Conservation (phyloP, 1,140 invertebrate genomes). For the Chironomus tepperi region DNA sequence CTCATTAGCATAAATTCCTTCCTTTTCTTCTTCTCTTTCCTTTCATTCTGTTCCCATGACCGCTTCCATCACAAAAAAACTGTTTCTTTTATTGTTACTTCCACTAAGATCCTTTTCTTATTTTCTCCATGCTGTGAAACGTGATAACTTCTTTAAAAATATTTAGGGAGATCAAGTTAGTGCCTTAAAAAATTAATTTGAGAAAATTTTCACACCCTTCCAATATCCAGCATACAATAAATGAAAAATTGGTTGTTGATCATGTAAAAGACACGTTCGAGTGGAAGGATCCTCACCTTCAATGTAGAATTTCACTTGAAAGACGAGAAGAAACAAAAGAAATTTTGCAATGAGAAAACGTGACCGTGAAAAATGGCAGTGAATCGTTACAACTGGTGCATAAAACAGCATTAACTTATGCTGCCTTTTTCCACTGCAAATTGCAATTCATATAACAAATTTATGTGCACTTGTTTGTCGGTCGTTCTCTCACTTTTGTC, state of each 20-base stretch:
- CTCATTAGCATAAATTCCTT: conserved; percentile 1
- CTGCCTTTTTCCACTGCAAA: not conserved
- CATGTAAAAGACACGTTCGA: not conserved
- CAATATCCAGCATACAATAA: not conserved
- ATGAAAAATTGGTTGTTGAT: not conserved
- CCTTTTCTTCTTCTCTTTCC: not conserved
- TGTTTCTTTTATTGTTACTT: conserved; percentile 4
- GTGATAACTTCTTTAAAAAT: not conserved
- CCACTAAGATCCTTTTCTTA: not conserved
- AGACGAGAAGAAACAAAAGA: not conserved
- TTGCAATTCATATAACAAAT: conserved; percentile 21
- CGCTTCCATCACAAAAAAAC: not conserved
- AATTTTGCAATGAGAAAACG: conserved; percentile 2
- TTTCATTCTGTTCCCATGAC: not conserved
- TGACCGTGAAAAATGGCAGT: conserved; percentile 22
- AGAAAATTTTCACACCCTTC: too few relatives aligned
- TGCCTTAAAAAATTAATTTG: too few relatives aligned
- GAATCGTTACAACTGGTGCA: not conserved
- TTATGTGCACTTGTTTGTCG: conserved; percentile 12
- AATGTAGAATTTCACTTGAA: not conserved
- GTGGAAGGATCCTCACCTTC: not conserved
- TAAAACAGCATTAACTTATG: not conserved
- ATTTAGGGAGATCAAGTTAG: not conserved
- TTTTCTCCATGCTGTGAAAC: not conserved
- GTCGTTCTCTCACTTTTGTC: not conserved